Conservation (phyloP, 2,797 vertebrate genomes). For the Acrossocheilus wenchowensis region DNA sequence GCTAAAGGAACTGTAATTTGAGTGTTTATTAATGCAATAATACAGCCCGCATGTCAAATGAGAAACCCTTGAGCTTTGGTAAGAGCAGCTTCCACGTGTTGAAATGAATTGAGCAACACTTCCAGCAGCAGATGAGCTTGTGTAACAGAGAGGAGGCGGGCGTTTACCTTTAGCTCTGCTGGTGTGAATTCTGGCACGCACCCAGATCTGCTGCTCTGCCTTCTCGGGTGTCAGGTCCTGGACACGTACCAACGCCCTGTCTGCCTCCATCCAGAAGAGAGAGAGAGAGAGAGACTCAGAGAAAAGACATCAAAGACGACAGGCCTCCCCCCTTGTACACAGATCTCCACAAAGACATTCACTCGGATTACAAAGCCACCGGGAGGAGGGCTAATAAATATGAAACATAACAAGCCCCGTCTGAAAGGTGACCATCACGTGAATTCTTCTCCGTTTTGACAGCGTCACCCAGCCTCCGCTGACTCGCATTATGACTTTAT, state of each 20-base stretch:
- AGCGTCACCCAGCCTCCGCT: constrained; percentile 16
- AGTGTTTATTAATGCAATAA: background rate
- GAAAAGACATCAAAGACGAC: constrained; percentile 68
- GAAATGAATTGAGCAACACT: constrained; percentile 28
- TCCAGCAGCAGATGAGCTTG: constrained; percentile 15
- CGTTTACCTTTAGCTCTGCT: constrained; percentile 98
- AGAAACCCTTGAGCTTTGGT: constrained; percentile 17
- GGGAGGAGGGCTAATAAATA: constrained; percentile 72
- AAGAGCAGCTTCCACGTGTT: constrained; percentile 23
- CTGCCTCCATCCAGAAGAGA: constrained; percentile 73
- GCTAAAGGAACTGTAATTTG: background rate
- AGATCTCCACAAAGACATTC: constrained; percentile 57
- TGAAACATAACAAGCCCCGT: constrained; percentile 68
- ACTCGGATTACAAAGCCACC: constrained; percentile 53
- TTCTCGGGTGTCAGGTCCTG: constrained; percentile 86
- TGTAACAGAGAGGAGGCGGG: constrained; percentile 31
- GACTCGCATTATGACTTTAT: constrained; percentile 35
- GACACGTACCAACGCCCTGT: constrained; percentile 86
- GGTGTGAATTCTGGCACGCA: constrained; percentile 95
- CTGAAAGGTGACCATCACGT: constrained; percentile 33
- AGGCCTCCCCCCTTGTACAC: constrained; percentile 32
- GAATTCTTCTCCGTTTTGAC: constrained; percentile 29
- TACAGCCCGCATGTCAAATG: background rate
- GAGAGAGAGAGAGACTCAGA: constrained; percentile 22
- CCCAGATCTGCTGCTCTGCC: constrained; percentile 92